phyloP scores from a whole-genome alignment of 2,797 vertebrate species.

The Anguilla pacifica region DNA sequence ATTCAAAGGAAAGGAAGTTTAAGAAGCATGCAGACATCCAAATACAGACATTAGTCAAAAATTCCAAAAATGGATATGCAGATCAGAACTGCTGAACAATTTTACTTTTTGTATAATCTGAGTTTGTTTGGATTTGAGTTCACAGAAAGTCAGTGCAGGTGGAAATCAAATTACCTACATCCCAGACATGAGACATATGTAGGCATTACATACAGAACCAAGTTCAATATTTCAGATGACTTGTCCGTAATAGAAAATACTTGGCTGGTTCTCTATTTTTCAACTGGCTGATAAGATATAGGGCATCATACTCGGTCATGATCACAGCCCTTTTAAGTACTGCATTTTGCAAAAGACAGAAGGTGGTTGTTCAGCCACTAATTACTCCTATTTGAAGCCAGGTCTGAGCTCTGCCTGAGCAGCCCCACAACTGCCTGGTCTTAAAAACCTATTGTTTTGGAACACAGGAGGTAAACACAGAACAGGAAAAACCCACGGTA shows the following conservation, averaged over 20 bases:
- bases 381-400: not conserved
- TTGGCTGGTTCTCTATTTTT: not conserved
- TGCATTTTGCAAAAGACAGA: not conserved
- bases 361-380: not conserved
- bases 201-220: not conserved
- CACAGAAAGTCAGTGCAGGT: not conserved
- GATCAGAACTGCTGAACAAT: not conserved
- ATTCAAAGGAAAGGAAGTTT: not conserved
- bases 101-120: not conserved
- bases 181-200: not conserved
- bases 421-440: not conserved
- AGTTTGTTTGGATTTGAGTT: not conserved
- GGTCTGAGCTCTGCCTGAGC: not conserved
- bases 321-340: not conserved
- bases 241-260: not conserved
- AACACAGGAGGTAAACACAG: conserved; percentile 21
- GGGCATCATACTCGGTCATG: not conserved
- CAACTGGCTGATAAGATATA: not conserved
- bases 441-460: conserved; percentile 27
- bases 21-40: not conserved
- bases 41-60: not conserved
- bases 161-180: not conserved
- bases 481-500: conserved; percentile 17
- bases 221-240: not conserved
- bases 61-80: not conserved